Percentiles rank a stretch among this genome's conserved stretches.
phyloP scores from a whole-genome alignment of 2,113 vertebrate species.

The Aleadryas rufinucha region DNA sequence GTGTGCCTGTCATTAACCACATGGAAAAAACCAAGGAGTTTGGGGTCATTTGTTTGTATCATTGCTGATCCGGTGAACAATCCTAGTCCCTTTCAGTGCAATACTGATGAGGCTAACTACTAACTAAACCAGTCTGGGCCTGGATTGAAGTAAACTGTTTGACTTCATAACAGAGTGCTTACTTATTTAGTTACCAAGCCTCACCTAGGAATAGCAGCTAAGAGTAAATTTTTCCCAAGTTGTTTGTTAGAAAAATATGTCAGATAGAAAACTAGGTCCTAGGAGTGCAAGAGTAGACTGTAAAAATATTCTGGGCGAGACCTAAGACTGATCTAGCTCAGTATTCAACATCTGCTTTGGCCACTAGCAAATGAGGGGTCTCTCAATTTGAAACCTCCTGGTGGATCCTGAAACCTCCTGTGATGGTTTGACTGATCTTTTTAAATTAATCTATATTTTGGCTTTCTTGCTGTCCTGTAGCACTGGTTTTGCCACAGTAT shows the following conservation, averaged over 20 bases:
- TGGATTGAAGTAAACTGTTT: neutral
- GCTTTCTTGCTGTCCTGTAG: neutral
- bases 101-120: neutral
- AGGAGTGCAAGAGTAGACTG: neutral
- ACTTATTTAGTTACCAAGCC: neutral
- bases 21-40: neutral
- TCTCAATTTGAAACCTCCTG: neutral
- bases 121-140: neutral
- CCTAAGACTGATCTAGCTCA: neutral
- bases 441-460: neutral
- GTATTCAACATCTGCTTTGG: neutral
- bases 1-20: neutral
- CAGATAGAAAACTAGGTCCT: neutral
- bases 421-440: neutral
- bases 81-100: neutral
- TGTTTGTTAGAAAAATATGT: neutral
- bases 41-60: neutral
- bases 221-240: neutral
- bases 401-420: neutral
- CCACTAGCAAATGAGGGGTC: neutral
- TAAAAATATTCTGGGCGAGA: neutral
- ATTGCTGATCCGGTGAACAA: neutral
- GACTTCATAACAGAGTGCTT: neutral
- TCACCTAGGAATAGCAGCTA: neutral
- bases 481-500: neutral